phyloP scores from a whole-genome alignment of 2,113 vertebrate species.

The Carlito syrichta region DNA sequence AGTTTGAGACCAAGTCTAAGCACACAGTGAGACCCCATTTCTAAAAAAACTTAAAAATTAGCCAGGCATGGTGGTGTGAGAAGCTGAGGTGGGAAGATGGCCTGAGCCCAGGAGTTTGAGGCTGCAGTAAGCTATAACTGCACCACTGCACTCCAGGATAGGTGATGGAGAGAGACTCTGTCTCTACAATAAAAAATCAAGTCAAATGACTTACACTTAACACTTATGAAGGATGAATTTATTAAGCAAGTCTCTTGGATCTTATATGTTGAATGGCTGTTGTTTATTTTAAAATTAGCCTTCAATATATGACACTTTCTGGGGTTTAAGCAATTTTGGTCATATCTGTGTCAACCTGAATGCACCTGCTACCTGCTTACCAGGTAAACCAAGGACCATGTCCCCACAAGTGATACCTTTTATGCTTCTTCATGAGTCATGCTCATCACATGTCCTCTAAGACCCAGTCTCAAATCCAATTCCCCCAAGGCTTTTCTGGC shows the following conservation, averaged over 20 bases:
- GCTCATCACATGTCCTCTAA: background rate
- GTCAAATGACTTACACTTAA: background rate
- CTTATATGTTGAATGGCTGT: background rate
- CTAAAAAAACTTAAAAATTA: no score
- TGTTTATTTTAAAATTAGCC: background rate
- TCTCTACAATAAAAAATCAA: no score
- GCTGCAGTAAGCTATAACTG: no score
- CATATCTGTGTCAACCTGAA: background rate
- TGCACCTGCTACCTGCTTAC: background rate
- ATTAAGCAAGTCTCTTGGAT: background rate
- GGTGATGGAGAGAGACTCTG: no score
- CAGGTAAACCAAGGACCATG: background rate
- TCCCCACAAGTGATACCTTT: background rate
- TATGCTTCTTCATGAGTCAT: background rate
- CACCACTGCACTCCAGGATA: no score
- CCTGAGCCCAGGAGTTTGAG: no score
- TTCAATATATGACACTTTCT: background rate
- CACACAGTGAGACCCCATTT: no score
- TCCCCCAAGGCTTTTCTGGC: background rate
- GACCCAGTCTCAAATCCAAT: background rate
- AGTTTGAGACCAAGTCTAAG: no score
- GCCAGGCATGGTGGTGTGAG: no score
- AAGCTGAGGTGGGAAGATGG: no score
- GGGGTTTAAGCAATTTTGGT: background rate
- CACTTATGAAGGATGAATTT: background rate